Percentiles rank a stretch among this genome's conserved stretches.
Evolutionary conservation across 2,888 invertebrate genomes (phyloP).

Genomic region (Nephrocerus scutellatus): DNA sequence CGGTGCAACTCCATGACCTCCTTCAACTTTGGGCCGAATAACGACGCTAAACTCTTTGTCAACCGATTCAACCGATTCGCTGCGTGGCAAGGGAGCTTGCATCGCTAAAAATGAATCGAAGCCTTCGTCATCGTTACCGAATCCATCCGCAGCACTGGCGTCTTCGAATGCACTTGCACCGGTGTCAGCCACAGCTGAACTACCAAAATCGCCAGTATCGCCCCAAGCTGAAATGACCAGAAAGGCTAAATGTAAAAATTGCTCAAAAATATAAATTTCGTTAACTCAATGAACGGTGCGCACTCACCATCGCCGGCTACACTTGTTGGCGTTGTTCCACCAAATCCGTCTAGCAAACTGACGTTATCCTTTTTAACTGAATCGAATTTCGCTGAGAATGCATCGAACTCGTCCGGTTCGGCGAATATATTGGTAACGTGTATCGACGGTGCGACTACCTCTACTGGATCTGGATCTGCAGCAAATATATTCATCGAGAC

Average conservation of each 20-base stretch:
- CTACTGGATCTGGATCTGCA: conserved; percentile 36
- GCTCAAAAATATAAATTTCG: not conserved
- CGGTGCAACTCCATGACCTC: conserved; percentile 55
- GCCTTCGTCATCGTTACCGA: conserved; percentile 63
- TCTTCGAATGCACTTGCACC: conserved; percentile 37
- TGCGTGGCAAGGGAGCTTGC: conserved; percentile 61
- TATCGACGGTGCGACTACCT: conserved; percentile 32
- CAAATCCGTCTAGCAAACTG: conserved; percentile 43
- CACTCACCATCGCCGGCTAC: conserved; percentile 40
- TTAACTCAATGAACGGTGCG: not conserved
- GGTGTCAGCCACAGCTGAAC: conserved; percentile 31
- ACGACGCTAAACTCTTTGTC: conserved; percentile 75
- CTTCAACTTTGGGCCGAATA: conserved; percentile 55
- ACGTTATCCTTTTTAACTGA: conserved; percentile 49
- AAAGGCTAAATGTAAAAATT: not conserved
- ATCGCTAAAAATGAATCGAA: conserved; percentile 77
- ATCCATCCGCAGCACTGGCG: conserved; percentile 48
- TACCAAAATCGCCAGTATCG: conserved; percentile 42
- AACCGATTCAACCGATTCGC: conserved; percentile 66
- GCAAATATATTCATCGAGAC: conserved; percentile 30
- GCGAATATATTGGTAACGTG: conserved; percentile 36
- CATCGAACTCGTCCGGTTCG: conserved; percentile 69
- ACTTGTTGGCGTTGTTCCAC: conserved; percentile 37
- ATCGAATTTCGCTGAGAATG: conserved; percentile 84
- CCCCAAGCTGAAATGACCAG: conserved; percentile 40